Base-by-base conservation (phyloP, 2,113 vertebrate species). In the Gymnobelideus leadbeateri region DNA sequence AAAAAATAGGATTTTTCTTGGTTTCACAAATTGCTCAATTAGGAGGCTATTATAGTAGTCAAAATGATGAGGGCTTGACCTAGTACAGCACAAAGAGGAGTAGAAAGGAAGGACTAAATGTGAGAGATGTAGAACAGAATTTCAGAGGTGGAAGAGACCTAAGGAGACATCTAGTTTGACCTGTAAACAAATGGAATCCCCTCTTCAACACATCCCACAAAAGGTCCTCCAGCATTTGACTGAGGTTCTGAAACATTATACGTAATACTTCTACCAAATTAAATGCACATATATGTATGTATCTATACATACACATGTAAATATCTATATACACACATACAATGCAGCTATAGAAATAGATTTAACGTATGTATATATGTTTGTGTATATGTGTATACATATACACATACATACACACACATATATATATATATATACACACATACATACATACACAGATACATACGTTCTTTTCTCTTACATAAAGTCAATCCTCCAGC, bases 321-420 rank as follows among this genome's bases (percentile, higher is more conserved):
- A 4, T 5, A 68, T 5, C 16, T 16, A n/a, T 6, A 16, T 37
- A 61, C 28, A 61, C 25, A 68, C 19, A 21, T 52, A 21, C 52
- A 52, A 3, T 52, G 19, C 52, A 52, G 47, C 47, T 49, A 49
- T 49, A 49, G 2, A 49, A 49, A 49, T n/a, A n/a, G n/a, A n/a
- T n/a, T n/a, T n/a, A n/a, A n/a, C n/a, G n/a, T n/a, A n/a, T n/a
- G n/a, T n/a, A n/a, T 49, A 49, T 49, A 37, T 61, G 5, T 14
- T 0, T 31, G 8, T 37, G 11, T 14, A 16, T 5, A 37, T 37
- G 1, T 4, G 1, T 4, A 4, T 1, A 14, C 31, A 68, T 5
- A 68, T 37, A 68, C 10, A 37, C 3, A 24, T 9, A 55, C 1
- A 55, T n/a, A n/a, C n/a, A n/a, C n/a, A n/a, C n/a, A n/a, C n/a